Base-by-base conservation (phyloP, 1,140 invertebrate genomes). In the Drosophila yakuba region DNA sequence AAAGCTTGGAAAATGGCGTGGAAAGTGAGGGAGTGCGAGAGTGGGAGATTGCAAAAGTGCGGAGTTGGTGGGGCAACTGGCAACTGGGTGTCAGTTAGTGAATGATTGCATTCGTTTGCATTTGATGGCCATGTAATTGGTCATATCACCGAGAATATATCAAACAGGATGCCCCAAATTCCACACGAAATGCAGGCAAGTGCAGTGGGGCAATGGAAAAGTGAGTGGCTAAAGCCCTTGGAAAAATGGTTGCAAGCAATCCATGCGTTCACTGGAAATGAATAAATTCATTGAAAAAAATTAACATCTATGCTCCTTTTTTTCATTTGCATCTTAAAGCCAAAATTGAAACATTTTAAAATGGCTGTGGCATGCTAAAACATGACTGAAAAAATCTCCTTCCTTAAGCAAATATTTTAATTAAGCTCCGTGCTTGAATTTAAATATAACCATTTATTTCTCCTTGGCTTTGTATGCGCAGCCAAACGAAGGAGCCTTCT, bases 81-180 rank as follows among this genome's bases (percentile, higher is more conserved):
- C 32, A 57, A 57, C 51, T 48, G 36, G 66, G 44, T 72, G 68
- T 71, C 74, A 59, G 58, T 47, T 50, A 59, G 76, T 74, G 73
- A 84, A 73, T 76, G 81, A 86, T 80, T 77, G 77, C 71, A 75
- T 72, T 83, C 80, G 80, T 66, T 83, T 83, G 80, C 71, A 80
- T 79, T 84, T 84, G 80, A 83, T 80, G 67, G 76, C 71, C 55
- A 59, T 63, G 77, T 74, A 84, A 81, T 69, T 80, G 61, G 73
- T 66, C 72, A 75, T 66, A 66, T 75, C 71, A 58, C 47, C 48
- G 47, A 10, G 69, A 44, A 62, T 55, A 73, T 73, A 73, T 72
- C 63, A 56, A 56, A 41, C 50, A 48, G 25, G 35, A 48, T 57
- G 32, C 6, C 36, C 43, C 50, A 45, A 71, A 50, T 50, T 43